Percentiles rank a stretch among this genome's conserved stretches.
Conservation (phyloP, 2,888 invertebrate genomes). For the Ophion ventricosus region DNA sequence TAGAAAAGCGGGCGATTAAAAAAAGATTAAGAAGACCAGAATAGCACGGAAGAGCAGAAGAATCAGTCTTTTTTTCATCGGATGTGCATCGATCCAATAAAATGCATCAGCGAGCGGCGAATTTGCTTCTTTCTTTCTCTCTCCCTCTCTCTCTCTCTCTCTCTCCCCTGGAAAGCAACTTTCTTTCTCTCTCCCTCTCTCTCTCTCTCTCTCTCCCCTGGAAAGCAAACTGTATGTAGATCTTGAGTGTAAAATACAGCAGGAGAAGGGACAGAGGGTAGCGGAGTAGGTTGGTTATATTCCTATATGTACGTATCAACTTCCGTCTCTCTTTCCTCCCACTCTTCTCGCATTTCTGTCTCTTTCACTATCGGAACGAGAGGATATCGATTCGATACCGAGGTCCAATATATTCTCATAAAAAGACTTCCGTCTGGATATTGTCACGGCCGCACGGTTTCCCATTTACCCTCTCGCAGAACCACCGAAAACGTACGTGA, state of each 20-base stretch:
- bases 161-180: no score
- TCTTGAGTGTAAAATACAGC: slow-evolving; percentile 42
- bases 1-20: neutral
- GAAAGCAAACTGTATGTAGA: slow-evolving; percentile 57
- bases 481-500: slow-evolving; percentile 53
- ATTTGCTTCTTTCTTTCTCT: slow-evolving; percentile 23
- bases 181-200: neutral
- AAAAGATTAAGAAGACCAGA: slow-evolving; percentile 2
- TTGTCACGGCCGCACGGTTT: slow-evolving; percentile 64
- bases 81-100: slow-evolving; percentile 56
- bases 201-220: slow-evolving; percentile 23
- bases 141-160: no score
- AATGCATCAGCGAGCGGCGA: slow-evolving; percentile 52
- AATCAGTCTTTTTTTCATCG: slow-evolving; percentile 45
- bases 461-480: slow-evolving; percentile 66
- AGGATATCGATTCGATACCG: slow-evolving; percentile 68
- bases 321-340: slow-evolving; percentile 16
- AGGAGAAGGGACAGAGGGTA: slow-evolving; percentile 30
- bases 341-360: slow-evolving; percentile 9
- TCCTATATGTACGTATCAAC: slow-evolving; percentile 20
- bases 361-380: slow-evolving; percentile 37
- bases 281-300: slow-evolving; percentile 39
- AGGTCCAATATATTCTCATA: slow-evolving; percentile 68
- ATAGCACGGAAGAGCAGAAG: neutral
- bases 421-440: slow-evolving; percentile 68